These are phyloP conservation scores for Brachionus calyciflorus DNA, from an alignment of 1,140 invertebrate species.

Conservation along the genomic window DNA sequence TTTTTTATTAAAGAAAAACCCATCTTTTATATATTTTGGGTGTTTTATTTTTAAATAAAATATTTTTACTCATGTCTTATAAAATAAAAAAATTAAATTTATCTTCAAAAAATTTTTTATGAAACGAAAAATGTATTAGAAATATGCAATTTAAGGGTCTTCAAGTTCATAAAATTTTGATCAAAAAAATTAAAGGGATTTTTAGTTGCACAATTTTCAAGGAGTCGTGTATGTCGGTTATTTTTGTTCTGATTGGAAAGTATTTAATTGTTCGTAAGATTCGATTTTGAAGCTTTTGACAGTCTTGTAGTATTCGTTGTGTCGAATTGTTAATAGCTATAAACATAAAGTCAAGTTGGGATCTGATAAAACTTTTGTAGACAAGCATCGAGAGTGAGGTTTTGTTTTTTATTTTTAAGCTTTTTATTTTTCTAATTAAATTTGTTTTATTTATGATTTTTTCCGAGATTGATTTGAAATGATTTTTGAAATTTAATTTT, in stretches of 20 bases:
- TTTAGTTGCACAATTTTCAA: too few relatives aligned
- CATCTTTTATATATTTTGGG: too few relatives aligned
- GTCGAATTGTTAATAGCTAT: not conserved
- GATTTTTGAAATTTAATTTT: constrained; percentile 4
- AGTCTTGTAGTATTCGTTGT: not conserved
- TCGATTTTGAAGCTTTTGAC: not conserved
- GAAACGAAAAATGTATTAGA: too few relatives aligned
- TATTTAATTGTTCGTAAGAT: not conserved
- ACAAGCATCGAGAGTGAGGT: not conserved
- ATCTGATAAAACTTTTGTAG: not conserved
- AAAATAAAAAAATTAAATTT: too few relatives aligned
- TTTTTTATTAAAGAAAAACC: too few relatives aligned
- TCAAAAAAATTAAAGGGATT: too few relatives aligned
- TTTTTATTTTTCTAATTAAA: not conserved
- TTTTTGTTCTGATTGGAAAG: not conserved
- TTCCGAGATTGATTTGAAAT: not conserved
- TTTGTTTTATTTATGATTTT: not conserved
- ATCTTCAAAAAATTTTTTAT: too few relatives aligned
- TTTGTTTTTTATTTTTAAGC: constrained; percentile 1
- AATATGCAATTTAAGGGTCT: too few relatives aligned
- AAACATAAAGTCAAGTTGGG: not conserved
- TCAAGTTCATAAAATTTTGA: too few relatives aligned
- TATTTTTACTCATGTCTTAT: too few relatives aligned
- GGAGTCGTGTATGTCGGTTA: not conserved
- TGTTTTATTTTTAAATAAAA: too few relatives aligned